Evolutionary conservation across 2,888 invertebrate species (phyloP).

Genomic region (Drymonia ruficornis): DNA sequence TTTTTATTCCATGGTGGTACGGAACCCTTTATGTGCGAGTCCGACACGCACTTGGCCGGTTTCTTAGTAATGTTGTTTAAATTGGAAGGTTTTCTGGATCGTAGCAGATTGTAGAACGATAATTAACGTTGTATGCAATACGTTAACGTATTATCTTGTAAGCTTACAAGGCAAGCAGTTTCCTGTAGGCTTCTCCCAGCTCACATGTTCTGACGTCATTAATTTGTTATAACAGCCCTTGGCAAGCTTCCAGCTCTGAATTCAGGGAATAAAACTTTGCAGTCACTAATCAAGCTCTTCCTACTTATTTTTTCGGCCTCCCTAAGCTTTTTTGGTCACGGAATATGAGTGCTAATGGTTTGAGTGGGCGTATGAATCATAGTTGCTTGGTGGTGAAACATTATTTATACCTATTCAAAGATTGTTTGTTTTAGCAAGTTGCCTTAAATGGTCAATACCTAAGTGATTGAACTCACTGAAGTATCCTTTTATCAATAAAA

Average conservation of each 20-base stretch:
- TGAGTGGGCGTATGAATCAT: slow-evolving; percentile 35
- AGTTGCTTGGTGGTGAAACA: slow-evolving; percentile 15
- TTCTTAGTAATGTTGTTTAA: too few relatives aligned
- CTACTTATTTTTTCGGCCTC: slow-evolving; percentile 42
- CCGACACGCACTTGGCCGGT: too few relatives aligned
- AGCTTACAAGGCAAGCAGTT: background rate
- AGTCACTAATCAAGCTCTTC: slow-evolving; percentile 62
- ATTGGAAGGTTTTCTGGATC: too few relatives aligned
- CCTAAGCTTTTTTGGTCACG: slow-evolving; percentile 19
- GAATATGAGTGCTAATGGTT: slow-evolving; percentile 46
- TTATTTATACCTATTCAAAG: too few relatives aligned
- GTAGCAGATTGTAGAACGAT: too few relatives aligned
- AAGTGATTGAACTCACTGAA: too few relatives aligned
- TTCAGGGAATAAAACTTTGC: slow-evolving; percentile 54
- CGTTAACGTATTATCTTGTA: too few relatives aligned
- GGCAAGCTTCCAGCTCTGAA: slow-evolving; percentile 52
- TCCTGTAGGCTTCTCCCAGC: slow-evolving; percentile 44
- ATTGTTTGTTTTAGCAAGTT: slow-evolving; percentile 6
- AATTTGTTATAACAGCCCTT: slow-evolving; percentile 52
- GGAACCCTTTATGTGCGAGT: too few relatives aligned
- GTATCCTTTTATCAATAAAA: too few relatives aligned
- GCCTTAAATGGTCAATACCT: slow-evolving; percentile 5
- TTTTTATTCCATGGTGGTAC: too few relatives aligned
- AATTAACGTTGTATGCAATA: too few relatives aligned
- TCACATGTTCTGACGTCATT: slow-evolving; percentile 49